Conservation (phyloP, 2,888 invertebrate species). For the Listrodromus nycthemerus region DNA sequence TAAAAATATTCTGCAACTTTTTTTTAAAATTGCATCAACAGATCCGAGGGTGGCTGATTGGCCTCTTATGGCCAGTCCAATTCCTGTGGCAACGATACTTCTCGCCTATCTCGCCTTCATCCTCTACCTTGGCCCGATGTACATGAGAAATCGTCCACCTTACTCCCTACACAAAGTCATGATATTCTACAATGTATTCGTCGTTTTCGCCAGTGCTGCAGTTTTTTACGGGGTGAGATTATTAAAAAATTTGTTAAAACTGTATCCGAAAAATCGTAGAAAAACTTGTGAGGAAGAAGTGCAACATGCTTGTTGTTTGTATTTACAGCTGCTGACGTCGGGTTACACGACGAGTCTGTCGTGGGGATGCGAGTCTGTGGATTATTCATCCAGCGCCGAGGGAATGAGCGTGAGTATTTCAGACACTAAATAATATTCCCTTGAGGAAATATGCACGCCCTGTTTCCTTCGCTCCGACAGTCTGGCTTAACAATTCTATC, state of each 20-base stretch:
- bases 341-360: conserved; percentile 88
- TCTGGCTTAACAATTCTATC: background rate
- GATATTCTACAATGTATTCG: conserved; percentile 79
- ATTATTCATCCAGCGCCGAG: conserved; percentile 88
- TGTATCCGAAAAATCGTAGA: background rate
- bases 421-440: background rate
- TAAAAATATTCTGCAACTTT: background rate
- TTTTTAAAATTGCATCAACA: conserved; percentile 55
- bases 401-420: conserved; percentile 86
- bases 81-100: conserved; percentile 76
- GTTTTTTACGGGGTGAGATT: conserved; percentile 89
- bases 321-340: conserved; percentile 87
- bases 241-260: conserved; percentile 62
- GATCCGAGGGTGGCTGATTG: conserved; percentile 82
- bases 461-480: background rate
- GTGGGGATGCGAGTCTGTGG: conserved; percentile 89
- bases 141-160: conserved; percentile 78
- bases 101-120: conserved; percentile 78
- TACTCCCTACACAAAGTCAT: conserved; percentile 78
- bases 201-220: conserved; percentile 88
- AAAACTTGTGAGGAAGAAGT: background rate
- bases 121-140: conserved; percentile 78
- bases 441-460: background rate
- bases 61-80: conserved; percentile 79
- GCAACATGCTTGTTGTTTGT: conserved; percentile 34